Evolutionary conservation across 1,140 invertebrate species (phyloP).

Genomic region (Tetranychus urticae): DNA sequence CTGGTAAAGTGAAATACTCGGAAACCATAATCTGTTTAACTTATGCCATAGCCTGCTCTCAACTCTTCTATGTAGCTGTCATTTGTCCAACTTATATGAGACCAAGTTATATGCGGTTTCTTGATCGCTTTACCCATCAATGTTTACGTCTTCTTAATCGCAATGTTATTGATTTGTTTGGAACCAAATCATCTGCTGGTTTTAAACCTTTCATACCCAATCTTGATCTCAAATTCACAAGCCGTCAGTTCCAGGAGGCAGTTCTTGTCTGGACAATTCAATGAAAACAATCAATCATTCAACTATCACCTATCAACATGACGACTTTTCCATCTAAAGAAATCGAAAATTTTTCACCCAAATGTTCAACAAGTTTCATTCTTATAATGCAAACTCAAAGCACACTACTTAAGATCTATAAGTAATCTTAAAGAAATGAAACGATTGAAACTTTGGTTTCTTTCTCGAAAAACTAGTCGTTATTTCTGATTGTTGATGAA

Average conservation of each 20-base stretch:
- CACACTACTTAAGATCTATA: no score
- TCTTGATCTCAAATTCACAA: conserved; percentile 12
- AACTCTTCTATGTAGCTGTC: conserved; percentile 49
- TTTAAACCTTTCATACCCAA: conserved; percentile 12
- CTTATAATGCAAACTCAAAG: no score
- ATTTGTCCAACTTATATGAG: conserved; percentile 49
- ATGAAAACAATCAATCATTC: background rate
- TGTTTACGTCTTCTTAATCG: conserved; percentile 22
- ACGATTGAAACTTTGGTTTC: no score
- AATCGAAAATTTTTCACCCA: no score
- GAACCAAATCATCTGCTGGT: conserved; percentile 12
- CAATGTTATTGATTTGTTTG: conserved; percentile 14
- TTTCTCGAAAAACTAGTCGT: no score
- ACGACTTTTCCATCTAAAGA: no score
- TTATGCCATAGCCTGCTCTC: conserved; percentile 32
- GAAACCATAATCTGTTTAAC: conserved; percentile 27
- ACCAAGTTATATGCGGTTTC: conserved; percentile 59
- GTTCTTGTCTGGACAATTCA: conserved; percentile 12
- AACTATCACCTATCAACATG: no score
- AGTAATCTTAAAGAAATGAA: no score
- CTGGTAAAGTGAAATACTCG: background rate
- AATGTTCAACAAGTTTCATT: no score
- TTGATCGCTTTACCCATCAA: conserved; percentile 44
- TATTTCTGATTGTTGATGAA: no score
- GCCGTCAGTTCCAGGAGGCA: conserved; percentile 13